phyloP scores from a whole-genome alignment of 2,797 vertebrate genomes.

The Xerus rutilus region DNA sequence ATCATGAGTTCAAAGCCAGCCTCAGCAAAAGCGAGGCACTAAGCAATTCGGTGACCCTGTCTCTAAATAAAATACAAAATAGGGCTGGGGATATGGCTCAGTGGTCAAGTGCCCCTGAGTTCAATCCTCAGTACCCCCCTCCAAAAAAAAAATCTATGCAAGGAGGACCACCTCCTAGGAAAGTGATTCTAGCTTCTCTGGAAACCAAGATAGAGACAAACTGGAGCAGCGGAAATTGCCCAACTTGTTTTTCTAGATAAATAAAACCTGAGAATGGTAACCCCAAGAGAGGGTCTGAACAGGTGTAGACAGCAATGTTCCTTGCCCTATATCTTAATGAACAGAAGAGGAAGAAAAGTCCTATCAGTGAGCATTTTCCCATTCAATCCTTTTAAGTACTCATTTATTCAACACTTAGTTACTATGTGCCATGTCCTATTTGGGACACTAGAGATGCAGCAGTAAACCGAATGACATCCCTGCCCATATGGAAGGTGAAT shows the following conservation, averaged over 20 bases:
- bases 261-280: background rate
- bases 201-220: background rate
- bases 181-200: background rate
- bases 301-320: background rate
- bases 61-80: too few species aligned
- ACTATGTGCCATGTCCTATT: background rate
- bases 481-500: background rate
- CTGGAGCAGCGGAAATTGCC: background rate
- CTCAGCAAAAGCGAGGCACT: too few species aligned
- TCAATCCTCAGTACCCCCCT: too few species aligned
- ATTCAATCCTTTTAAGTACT: background rate
- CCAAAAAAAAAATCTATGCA: background rate
- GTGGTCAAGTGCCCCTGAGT: too few species aligned
- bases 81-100: too few species aligned
- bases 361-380: background rate
- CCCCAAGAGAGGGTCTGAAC: background rate
- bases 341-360: background rate
- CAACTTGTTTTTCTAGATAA: constrained; percentile 24
- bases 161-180: background rate
- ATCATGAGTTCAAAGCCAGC: too few species aligned
- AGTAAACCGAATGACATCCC: background rate
- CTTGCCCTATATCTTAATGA: background rate
- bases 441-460: background rate
- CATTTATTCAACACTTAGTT: background rate
- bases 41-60: too few species aligned